Evolutionary conservation across 2,888 invertebrate species (phyloP), one percentile per base, ranked within the genome.

Genomic region (Scotopteryx bipunctaria): DNA sequence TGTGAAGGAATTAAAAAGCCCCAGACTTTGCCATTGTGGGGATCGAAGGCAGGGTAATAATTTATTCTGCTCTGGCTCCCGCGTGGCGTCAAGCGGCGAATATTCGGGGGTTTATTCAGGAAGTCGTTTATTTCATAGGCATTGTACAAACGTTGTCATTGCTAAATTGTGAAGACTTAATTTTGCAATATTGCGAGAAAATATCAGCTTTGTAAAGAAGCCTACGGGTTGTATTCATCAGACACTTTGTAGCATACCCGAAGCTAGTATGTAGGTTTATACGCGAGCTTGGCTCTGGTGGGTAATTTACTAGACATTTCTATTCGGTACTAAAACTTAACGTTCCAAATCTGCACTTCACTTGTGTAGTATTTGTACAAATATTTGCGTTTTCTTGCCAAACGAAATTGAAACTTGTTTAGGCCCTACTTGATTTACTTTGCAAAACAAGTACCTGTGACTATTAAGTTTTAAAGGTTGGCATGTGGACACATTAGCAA

Each of bases 61-160:
- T 80, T 84, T 79, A 83, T 77, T 73, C 75, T 68, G 66, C 76
- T 76, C 74, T 79, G 75, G 72, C 75, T 83, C 83, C 81, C 78
- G 78, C 72, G 71, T 73, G 76, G 73, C 74, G 73, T 74, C 73
- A 73, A 76, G 71, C 71, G 65, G 66, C 62, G 66, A 61, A 65
- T 54, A 65, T 61, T 69, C 61, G 57, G 63, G 73, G 73, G 71
- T 73, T 63, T 67, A 61, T 67, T 69, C 51, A 55, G 58, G 54
- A 57, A 57, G 52, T 59, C 42, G 40, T 55, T 46, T 57, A 52
- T 47, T 52, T 56, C 52, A 57, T 51, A 55, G 33, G 23, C 33
- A 23, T 6, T 9, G 38, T 45, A 41, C 40, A 43, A 49, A 48
- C 29, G 41, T 41, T 54, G 44, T 48, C 36, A 32, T 23, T 53